Percentiles rank a stretch among this genome's conserved stretches.
Conservation (phyloP, 1,140 invertebrate genomes). For the Drosophila punjabiensis region DNA sequence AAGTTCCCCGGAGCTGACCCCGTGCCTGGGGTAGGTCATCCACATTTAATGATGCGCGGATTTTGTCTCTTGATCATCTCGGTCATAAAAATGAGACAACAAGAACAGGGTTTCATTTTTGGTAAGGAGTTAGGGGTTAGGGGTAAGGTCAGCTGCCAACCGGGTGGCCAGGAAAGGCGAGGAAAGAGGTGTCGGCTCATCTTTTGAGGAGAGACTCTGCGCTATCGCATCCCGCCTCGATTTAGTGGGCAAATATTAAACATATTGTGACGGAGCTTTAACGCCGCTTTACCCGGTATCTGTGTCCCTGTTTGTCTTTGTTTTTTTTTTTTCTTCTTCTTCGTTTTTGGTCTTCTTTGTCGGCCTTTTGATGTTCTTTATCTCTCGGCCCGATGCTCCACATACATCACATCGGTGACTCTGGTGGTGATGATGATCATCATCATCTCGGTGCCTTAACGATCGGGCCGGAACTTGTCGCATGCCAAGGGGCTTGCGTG, state of each 20-base stretch:
- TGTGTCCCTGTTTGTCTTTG: slow-evolving; percentile 6
- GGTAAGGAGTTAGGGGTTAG: neutral
- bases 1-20: slow-evolving; percentile 30
- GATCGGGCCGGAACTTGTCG: slow-evolving; percentile 73
- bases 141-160: slow-evolving; percentile 33
- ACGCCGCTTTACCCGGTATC: slow-evolving; percentile 47
- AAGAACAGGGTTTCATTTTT: neutral
- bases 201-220: slow-evolving; percentile 43
- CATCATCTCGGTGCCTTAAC: slow-evolving; percentile 35
- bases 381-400: slow-evolving; percentile 64
- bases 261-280: slow-evolving; percentile 54
- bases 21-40: slow-evolving; percentile 39
- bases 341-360: slow-evolving; percentile 55
- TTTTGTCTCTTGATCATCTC: slow-evolving; percentile 60
- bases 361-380: slow-evolving; percentile 72
- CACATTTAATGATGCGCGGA: slow-evolving; percentile 65
- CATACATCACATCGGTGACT: slow-evolving; percentile 39
- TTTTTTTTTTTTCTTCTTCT: slow-evolving; percentile 58
- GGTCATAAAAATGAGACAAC: slow-evolving; percentile 15
- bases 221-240: slow-evolving; percentile 59
- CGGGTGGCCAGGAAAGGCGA: slow-evolving; percentile 12
- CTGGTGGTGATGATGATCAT: slow-evolving; percentile 30
- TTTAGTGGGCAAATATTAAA: slow-evolving; percentile 73
- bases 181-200: slow-evolving; percentile 19
- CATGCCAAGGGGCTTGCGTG: slow-evolving; percentile 66